These are phyloP conservation scores for Zosterops hypoxanthus DNA, from an alignment of 2,113 vertebrate species.

Conservation along the genomic window DNA sequence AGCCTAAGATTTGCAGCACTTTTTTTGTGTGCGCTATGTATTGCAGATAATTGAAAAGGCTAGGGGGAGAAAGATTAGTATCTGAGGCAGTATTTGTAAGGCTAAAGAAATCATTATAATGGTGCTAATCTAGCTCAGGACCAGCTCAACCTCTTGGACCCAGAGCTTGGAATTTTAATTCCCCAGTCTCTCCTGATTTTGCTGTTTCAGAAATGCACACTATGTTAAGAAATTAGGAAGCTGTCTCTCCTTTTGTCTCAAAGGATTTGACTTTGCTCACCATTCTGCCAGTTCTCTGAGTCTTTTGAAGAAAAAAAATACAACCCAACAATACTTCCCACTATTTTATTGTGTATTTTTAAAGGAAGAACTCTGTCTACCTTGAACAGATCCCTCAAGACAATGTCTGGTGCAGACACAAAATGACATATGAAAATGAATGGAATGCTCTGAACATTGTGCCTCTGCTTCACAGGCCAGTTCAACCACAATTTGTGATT, in stretches of 20 bases:
- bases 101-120: background rate
- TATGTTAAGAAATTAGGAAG: background rate
- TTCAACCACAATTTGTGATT: background rate
- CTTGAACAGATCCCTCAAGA: background rate
- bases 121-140: background rate
- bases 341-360: constrained; percentile 9
- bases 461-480: background rate
- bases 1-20: background rate
- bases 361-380: background rate
- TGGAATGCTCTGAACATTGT: background rate
- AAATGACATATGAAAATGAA: background rate
- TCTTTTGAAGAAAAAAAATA: background rate
- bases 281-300: background rate
- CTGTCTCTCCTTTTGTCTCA: background rate
- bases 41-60: background rate
- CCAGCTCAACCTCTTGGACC: background rate
- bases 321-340: background rate
- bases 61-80: background rate
- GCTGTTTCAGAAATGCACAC: background rate
- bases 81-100: background rate
- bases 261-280: background rate
- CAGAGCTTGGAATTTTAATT: background rate
- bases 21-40: background rate
- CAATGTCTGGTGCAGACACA: background rate
- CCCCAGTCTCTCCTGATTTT: background rate